Evolutionary conservation across 1,140 invertebrate species (phyloP).

Genomic region (Phenacoccus solenopsis): DNA sequence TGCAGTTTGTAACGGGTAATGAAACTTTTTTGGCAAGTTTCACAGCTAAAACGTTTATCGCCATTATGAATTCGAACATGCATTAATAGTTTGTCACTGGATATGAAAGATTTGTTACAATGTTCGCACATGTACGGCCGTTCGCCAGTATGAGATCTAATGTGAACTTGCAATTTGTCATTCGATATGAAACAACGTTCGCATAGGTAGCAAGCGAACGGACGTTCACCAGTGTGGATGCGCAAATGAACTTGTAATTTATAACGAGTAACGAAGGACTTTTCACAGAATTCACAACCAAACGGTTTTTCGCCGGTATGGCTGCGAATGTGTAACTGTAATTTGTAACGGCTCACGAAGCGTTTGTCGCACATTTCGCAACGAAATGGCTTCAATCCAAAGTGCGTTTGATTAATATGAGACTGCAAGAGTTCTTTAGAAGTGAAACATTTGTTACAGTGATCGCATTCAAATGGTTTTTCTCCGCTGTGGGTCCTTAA

Average conservation of each 20-base stretch:
- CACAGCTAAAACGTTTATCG: conserved; percentile 53
- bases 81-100: conserved; percentile 34
- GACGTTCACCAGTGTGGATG: conserved; percentile 27
- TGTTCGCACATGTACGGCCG: conserved; percentile 24
- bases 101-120: conserved; percentile 20
- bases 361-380: conserved; percentile 58
- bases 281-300: conserved; percentile 38
- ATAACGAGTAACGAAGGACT: conserved; percentile 44
- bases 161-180: conserved; percentile 22
- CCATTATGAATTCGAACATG: conserved; percentile 56
- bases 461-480: conserved; percentile 26
- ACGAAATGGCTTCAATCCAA: conserved; percentile 55
- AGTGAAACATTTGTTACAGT: conserved; percentile 48
- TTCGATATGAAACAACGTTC: conserved; percentile 14
- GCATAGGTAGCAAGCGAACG: conserved; percentile 27
- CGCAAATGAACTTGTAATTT: conserved; percentile 14
- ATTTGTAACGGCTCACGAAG: conserved; percentile 54
- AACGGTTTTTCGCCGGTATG: conserved; percentile 34
- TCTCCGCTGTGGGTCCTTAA: conserved; percentile 36
- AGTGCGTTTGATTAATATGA: conserved; percentile 52
- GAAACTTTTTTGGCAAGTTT: conserved; percentile 45
- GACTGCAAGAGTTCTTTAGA: conserved; percentile 42
- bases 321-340: conserved; percentile 26
- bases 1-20: conserved; percentile 45
- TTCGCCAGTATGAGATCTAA: conserved; percentile 24